These are phyloP conservation scores for Puffinus mauretanicus DNA, from an alignment of 2,113 vertebrate genomes.

Conservation along the genomic window DNA sequence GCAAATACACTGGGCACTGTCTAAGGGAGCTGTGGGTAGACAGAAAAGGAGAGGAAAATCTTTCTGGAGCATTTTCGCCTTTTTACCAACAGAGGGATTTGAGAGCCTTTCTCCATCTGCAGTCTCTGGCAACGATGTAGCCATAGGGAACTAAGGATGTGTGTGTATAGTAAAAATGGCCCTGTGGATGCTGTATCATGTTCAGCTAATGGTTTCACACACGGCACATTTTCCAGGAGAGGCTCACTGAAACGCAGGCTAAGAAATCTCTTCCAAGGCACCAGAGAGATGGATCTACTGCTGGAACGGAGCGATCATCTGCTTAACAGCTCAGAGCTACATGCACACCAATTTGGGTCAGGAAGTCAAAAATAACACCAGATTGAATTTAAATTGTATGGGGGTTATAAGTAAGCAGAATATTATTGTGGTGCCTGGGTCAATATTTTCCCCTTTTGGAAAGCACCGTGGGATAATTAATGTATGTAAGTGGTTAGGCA, in stretches of 20 bases:
- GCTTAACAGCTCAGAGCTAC: slow-evolving; percentile 45
- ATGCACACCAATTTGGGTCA: not conserved
- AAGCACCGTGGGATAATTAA: not conserved
- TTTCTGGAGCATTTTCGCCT: slow-evolving; percentile 48
- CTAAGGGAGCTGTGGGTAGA: not conserved
- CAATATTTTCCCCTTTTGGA: slow-evolving; percentile 36
- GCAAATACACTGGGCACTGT: not conserved
- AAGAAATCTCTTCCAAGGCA: slow-evolving; percentile 15
- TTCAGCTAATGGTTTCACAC: not conserved
- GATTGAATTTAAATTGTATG: slow-evolving; percentile 24
- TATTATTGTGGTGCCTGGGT: not conserved
- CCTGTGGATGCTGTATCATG: not conserved
- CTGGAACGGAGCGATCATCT: not conserved
- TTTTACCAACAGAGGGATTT: slow-evolving; percentile 71
- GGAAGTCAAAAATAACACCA: slow-evolving; percentile 43
- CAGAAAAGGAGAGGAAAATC: not conserved
- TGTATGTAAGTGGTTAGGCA: slow-evolving; percentile 23
- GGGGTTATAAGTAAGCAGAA: not conserved
- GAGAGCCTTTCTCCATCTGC: slow-evolving; percentile 57
- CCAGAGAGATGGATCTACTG: not conserved
- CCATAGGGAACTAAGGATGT: not conserved
- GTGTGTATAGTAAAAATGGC: slow-evolving; percentile 3
- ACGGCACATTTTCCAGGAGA: not conserved
- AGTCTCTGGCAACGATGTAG: not conserved
- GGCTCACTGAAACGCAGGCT: not conserved